Percentiles rank a stretch among this genome's conserved stretches.
Conservation (phyloP, 1,140 invertebrate species). For the Eurosta solidaginis region DNA sequence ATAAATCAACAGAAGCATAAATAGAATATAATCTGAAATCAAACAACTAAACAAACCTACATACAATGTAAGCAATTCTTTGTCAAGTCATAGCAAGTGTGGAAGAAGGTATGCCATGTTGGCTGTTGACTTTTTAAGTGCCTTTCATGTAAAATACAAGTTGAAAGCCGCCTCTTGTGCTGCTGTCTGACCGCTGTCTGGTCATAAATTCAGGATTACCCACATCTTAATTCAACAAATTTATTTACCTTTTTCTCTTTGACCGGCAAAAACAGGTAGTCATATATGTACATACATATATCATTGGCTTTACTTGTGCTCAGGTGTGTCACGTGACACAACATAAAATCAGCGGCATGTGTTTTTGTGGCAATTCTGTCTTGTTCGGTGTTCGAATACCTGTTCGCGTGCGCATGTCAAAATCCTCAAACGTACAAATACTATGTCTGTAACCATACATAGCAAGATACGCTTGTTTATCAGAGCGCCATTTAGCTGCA, state of each 20-base stretch:
- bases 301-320: not conserved
- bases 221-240: not conserved
- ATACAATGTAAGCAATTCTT: not conserved
- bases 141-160: not conserved
- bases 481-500: not conserved
- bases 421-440: not conserved
- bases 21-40: not conserved
- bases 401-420: conserved; percentile 48
- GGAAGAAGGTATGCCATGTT: not conserved
- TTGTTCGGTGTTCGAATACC: conserved; percentile 36
- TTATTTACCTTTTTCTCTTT: not conserved
- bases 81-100: not conserved
- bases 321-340: conserved; percentile 1
- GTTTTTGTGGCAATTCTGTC: not conserved
- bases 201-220: conserved; percentile 3
- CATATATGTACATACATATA: no score
- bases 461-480: not conserved
- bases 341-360: not conserved
- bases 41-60: not conserved
- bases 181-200: conserved; percentile 1
- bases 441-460: not conserved
- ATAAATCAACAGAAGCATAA: not conserved
- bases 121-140: not conserved
- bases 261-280: not conserved
- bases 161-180: not conserved